A percentile compares a stretch with the other conserved stretches of the same genome.
phyloP scores from a whole-genome alignment of 1,140 invertebrate genomes.

The silkworm (Bombyx mori) region DNA sequence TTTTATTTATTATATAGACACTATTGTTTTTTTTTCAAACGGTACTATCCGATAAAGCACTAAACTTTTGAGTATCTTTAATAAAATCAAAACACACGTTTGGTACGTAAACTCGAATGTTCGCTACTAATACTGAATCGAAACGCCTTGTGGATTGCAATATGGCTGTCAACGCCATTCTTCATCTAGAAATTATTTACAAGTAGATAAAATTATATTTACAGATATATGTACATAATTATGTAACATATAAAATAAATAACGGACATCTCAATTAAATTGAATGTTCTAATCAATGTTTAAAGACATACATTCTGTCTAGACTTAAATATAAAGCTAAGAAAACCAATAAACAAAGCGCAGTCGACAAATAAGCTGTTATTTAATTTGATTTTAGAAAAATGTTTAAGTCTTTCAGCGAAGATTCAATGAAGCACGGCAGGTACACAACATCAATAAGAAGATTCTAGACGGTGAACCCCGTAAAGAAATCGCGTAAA shows the following conservation, averaged over 20 bases:
- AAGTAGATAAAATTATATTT: conserved; percentile 48
- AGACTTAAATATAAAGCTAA: conserved; percentile 15
- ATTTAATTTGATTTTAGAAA: neutral
- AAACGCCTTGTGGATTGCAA: conserved; percentile 24
- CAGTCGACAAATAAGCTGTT: conserved; percentile 5
- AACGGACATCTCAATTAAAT: conserved; percentile 59
- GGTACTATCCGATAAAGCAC: too few species aligned
- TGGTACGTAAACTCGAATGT: too few species aligned
- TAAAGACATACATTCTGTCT: conserved; percentile 27
- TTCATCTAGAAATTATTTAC: conserved; percentile 53
- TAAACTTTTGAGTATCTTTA: too few species aligned
- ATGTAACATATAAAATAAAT: conserved; percentile 56
- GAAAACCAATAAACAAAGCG: conserved; percentile 11
- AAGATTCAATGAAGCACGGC: too few species aligned
- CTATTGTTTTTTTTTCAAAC: too few species aligned
- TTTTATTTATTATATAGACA: too few species aligned
- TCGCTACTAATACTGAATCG: conserved; percentile 58
- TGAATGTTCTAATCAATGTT: conserved; percentile 40
- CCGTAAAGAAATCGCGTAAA: neutral
- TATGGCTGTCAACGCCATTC: conserved; percentile 31
- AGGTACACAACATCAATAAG: too few species aligned
- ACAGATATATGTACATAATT: conserved; percentile 53
- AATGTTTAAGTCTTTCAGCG: too few species aligned
- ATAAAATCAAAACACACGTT: too few species aligned
- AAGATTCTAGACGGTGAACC: too few species aligned